Base-by-base conservation (phyloP, 1,140 invertebrate species). In the Holcopasites calliopsidis region DNA sequence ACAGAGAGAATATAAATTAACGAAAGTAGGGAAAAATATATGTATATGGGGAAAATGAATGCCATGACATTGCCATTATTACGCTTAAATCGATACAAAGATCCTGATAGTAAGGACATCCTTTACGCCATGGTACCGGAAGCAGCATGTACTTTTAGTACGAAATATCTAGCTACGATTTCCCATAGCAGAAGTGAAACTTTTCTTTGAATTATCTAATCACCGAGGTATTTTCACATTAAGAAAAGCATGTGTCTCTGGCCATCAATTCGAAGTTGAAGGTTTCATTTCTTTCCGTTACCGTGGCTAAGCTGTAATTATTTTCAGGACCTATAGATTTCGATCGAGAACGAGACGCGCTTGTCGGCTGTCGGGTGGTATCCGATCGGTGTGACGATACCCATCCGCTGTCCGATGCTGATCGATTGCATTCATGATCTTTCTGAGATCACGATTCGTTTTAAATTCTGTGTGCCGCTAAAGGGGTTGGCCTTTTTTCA, bases 251-350 rank as follows among this genome's bases (percentile, higher is more conserved):
- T n/a, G n/a, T n/a, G n/a, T 16, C 44, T 10, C 44, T 4, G 44
- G 13, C 16, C 44, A n/a, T 47, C 44, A 16, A 1, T 33, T 13
- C 21, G 3, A 8, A 0, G 3, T 28, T 60, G n/a, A 7, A 33
- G 13, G n/a, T 26, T 6, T 3, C 26, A 3, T n/a, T 28, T 35
- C 18, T 13, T 49, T 66, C 49, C 33, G 38, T 64, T 70, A 62
- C 57, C 54, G 75, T 74, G 79, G 65, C 79, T 73, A 68, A 52
- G 6, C 70, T 42, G 64, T 82, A 74, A 74, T 74, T 82, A 82
- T 82, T 82, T 69, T 82, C 79, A 82, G 79, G 80, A 82, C 69
- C 74, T 82, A 38, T 81, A 79, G 79, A 78, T 82, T 82, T 74
- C 80, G n/a, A 77, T 71, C 73, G 52, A 58, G 65, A 66, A 80